phyloP scores from a whole-genome alignment of 2,113 vertebrate genomes.

The Pelodiscus sinensis region DNA sequence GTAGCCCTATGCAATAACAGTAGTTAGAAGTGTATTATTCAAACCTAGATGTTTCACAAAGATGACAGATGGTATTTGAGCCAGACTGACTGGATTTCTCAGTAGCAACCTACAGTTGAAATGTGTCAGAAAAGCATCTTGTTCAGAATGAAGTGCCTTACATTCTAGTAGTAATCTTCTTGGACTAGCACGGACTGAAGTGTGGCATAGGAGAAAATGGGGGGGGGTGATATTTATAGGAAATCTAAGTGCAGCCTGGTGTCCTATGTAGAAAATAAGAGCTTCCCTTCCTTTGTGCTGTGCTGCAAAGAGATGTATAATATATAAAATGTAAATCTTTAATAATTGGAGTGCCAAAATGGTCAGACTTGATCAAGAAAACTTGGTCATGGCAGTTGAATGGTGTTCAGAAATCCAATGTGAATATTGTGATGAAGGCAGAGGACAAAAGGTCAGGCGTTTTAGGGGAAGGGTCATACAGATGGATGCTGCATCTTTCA shows the following conservation, averaged over 20 bases:
- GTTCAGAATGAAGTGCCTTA: slow-evolving; percentile 91
- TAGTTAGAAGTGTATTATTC: slow-evolving; percentile 80
- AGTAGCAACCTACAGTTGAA: slow-evolving; percentile 67
- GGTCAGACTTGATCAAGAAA: slow-evolving; percentile 56
- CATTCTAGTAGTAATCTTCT: slow-evolving; percentile 80
- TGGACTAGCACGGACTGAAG: slow-evolving; percentile 85
- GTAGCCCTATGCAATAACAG: slow-evolving; percentile 91
- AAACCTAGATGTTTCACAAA: slow-evolving; percentile 74
- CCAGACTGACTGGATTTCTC: slow-evolving; percentile 67
- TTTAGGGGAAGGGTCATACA: background rate
- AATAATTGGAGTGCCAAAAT: slow-evolving; percentile 69
- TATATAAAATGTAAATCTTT: slow-evolving; percentile 27
- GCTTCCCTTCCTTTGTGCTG: slow-evolving; percentile 76
- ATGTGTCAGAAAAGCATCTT: slow-evolving; percentile 67
- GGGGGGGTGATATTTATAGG: slow-evolving; percentile 49
- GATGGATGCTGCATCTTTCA: background rate
- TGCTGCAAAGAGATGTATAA: slow-evolving; percentile 63
- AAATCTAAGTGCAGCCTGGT: slow-evolving; percentile 50
- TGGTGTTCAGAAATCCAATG: slow-evolving; percentile 61
- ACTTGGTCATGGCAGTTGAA: slow-evolving; percentile 31
- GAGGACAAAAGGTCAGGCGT: background rate
- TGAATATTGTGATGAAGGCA: slow-evolving; percentile 41
- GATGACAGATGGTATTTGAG: slow-evolving; percentile 61
- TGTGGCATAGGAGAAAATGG: slow-evolving; percentile 66
- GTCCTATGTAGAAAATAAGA: slow-evolving; percentile 73